phyloP scores from a whole-genome alignment of 2,888 invertebrate species.

The Leptopilina syphax region DNA sequence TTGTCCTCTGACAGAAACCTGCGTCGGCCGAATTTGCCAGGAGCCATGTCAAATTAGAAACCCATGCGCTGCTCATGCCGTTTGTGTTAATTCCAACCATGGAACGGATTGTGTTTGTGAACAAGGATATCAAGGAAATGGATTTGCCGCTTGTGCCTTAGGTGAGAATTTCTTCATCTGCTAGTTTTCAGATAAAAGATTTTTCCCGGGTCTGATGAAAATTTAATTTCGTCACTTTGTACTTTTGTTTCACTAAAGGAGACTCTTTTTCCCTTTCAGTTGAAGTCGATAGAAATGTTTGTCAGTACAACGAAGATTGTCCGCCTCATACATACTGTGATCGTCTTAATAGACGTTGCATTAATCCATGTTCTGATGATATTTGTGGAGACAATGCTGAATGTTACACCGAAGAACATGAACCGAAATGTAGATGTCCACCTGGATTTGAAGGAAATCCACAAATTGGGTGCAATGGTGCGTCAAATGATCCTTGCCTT shows the following conservation, averaged over 20 bases:
- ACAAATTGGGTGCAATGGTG: constrained; percentile 82
- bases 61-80: constrained; percentile 89
- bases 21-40: constrained; percentile 90
- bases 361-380: constrained; percentile 88
- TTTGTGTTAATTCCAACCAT: constrained; percentile 93
- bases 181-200: too few relatives aligned
- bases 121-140: constrained; percentile 92
- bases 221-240: too few relatives aligned
- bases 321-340: constrained; percentile 92
- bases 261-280: constrained; percentile 69
- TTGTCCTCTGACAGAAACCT: constrained; percentile 91
- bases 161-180: constrained; percentile 78
- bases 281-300: constrained; percentile 80
- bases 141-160: constrained; percentile 88
- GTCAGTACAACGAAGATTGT: constrained; percentile 94
- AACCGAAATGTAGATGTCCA: constrained; percentile 88
- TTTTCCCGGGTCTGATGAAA: too few relatives aligned
- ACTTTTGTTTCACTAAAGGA: neutral
- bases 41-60: constrained; percentile 91
- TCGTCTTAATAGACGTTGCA: constrained; percentile 89
- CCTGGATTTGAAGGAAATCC: constrained; percentile 90
- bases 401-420: constrained; percentile 89
- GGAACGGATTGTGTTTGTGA: constrained; percentile 91
- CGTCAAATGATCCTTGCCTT: constrained; percentile 87
- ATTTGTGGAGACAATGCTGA: constrained; percentile 88